These are phyloP conservation scores for Jordanella pulchra DNA, from an alignment of 2,797 vertebrate species.

Conservation along the genomic window DNA sequence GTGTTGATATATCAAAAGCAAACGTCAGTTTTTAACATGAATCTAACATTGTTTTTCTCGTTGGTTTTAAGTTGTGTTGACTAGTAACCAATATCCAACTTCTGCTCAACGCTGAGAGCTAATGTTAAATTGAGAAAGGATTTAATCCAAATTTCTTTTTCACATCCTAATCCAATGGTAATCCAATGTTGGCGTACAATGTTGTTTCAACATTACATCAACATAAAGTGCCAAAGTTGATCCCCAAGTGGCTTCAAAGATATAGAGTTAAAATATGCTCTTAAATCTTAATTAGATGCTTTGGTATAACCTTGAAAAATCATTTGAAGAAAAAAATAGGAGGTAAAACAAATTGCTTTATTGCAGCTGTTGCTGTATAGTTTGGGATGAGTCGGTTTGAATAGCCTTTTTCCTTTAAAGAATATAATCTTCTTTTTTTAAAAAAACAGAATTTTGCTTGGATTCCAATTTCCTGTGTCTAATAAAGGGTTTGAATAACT, in stretches of 20 bases:
- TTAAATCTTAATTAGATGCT: neutral
- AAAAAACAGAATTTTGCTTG: neutral
- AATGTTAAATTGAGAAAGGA: too few species aligned
- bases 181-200: too few species aligned
- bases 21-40: too few species aligned
- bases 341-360: neutral
- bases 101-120: too few species aligned
- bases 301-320: neutral
- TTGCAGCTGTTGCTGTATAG: neutral
- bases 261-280: neutral
- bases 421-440: neutral
- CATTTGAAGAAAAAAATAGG: neutral
- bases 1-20: too few species aligned
- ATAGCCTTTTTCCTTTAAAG: neutral
- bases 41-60: too few species aligned
- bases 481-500: neutral
- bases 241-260: neutral
- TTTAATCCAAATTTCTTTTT: too few species aligned
- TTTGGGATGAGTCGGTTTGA: neutral
- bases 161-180: too few species aligned
- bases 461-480: neutral
- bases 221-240: neutral
- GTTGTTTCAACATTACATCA: too few species aligned
- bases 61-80: too few species aligned
- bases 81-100: too few species aligned